Evolutionary conservation across 2,797 vertebrate genomes (phyloP).

Genomic region (Megaceryle alcyon): DNA sequence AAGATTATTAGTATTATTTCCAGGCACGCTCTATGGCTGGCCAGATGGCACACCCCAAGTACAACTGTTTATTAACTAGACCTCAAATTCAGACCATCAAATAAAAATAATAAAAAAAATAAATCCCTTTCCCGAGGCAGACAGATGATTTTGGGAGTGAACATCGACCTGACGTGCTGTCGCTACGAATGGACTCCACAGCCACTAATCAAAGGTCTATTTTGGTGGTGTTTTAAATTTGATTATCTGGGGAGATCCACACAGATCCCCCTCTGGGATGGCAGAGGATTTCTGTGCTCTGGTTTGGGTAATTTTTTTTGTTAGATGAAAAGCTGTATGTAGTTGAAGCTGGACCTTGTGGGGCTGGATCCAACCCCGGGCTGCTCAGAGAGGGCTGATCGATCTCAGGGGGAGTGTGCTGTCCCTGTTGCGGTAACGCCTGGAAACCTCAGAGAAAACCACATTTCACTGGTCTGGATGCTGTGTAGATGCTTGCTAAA

Average conservation of each 20-base stretch:
- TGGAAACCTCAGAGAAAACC: constrained; percentile 15
- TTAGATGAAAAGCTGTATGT: background rate
- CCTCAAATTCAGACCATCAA: constrained; percentile 46
- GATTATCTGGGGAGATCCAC: constrained; percentile 21
- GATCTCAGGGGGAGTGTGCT: background rate
- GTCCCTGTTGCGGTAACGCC: background rate
- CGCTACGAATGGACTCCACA: constrained; percentile 1
- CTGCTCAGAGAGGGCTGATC: background rate
- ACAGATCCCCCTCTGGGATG: background rate
- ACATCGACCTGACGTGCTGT: constrained; percentile 70
- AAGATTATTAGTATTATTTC: constrained; percentile 12
- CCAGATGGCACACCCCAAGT: constrained; percentile 13
- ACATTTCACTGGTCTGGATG: background rate
- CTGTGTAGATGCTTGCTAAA: background rate
- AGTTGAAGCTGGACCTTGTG: background rate
- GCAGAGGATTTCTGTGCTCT: background rate
- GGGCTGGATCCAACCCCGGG: background rate
- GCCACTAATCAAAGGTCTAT: constrained; percentile 38
- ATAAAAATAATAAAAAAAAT: background rate
- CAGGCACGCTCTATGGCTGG: background rate
- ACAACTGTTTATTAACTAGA: constrained; percentile 63
- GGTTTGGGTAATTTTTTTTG: background rate
- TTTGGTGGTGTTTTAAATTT: constrained; percentile 34
- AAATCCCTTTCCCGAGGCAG: constrained; percentile 6
- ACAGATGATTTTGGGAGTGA: constrained; percentile 66